These are phyloP conservation scores for Hesperophylax magnus DNA, from an alignment of 1,140 invertebrate genomes.

Conservation along the genomic window DNA sequence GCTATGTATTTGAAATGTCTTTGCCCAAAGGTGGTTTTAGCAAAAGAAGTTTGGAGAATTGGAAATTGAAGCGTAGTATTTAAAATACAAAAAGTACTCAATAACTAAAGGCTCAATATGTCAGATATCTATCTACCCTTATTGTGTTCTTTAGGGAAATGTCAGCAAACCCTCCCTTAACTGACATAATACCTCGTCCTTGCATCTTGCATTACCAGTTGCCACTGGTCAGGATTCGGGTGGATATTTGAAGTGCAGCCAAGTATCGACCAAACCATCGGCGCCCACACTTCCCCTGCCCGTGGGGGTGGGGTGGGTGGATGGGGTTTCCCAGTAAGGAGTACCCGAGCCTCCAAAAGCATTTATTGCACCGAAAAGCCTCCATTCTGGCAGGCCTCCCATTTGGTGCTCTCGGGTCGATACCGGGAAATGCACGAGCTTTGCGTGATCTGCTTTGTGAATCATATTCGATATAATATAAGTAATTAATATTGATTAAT, in stretches of 20 bases:
- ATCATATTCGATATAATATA: too few relatives aligned
- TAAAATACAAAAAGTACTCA: too few relatives aligned
- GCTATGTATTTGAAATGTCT: too few relatives aligned
- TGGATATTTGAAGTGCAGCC: background rate
- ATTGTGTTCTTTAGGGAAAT: too few relatives aligned
- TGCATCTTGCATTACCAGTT: conserved; percentile 8
- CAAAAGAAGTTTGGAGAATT: too few relatives aligned
- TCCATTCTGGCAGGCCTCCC: conserved; percentile 3
- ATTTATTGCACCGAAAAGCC: conserved; percentile 1
- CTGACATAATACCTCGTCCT: background rate
- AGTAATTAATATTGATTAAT: too few relatives aligned
- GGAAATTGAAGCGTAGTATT: too few relatives aligned
- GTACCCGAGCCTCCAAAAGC: background rate
- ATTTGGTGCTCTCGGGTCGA: background rate
- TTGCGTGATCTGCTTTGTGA: too few relatives aligned
- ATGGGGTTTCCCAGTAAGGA: background rate
- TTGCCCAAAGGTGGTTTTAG: too few relatives aligned
- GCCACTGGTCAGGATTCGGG: conserved; percentile 20
- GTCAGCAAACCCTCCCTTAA: too few relatives aligned
- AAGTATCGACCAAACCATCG: conserved; percentile 29
- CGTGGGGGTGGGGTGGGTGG: background rate
- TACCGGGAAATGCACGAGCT: background rate
- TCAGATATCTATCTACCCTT: too few relatives aligned
- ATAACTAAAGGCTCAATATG: too few relatives aligned
- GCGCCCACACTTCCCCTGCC: background rate